phyloP scores from a whole-genome alignment of 2,888 invertebrate genomes.

The Ochlodes sylvanus region DNA sequence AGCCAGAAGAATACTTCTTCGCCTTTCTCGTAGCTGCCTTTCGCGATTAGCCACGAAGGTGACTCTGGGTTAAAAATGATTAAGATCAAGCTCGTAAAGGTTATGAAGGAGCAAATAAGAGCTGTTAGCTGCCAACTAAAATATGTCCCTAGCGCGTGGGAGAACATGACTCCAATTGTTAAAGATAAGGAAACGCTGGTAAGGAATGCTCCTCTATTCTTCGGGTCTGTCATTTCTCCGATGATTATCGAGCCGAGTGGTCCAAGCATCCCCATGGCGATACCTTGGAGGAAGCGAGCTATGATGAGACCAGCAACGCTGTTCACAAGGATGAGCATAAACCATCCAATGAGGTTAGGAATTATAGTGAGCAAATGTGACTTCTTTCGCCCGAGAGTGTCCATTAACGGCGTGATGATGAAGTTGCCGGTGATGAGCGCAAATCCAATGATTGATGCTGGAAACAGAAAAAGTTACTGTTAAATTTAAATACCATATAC shows the following conservation, averaged over 20 bases:
- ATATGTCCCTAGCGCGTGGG: slow-evolving; percentile 86
- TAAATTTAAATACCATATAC: background rate
- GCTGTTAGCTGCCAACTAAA: slow-evolving; percentile 85
- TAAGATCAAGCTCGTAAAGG: slow-evolving; percentile 78
- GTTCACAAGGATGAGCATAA: slow-evolving; percentile 76
- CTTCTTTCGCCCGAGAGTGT: slow-evolving; percentile 82
- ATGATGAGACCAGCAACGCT: slow-evolving; percentile 73
- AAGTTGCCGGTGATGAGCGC: slow-evolving; percentile 86
- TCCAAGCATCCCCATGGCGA: slow-evolving; percentile 84
- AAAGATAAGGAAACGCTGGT: slow-evolving; percentile 86
- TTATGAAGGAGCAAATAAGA: slow-evolving; percentile 77
- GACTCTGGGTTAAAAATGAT: slow-evolving; percentile 87
- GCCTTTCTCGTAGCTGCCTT: slow-evolving; percentile 83
- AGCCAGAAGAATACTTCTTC: slow-evolving; percentile 84
- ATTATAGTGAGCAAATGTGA: slow-evolving; percentile 82
- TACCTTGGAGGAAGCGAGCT: slow-evolving; percentile 82
- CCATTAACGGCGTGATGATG: slow-evolving; percentile 83
- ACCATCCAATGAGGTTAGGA: slow-evolving; percentile 85
- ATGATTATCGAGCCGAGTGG: slow-evolving; percentile 84
- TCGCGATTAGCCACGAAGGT: slow-evolving; percentile 87
- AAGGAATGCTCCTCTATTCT: slow-evolving; percentile 86
- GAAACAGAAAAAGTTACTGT: slow-evolving; percentile 50
- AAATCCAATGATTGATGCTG: slow-evolving; percentile 86
- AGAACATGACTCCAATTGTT: slow-evolving; percentile 86
- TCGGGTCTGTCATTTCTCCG: slow-evolving; percentile 86